phyloP scores from a whole-genome alignment of 37 sponge, comb jelly and placozoan species.

The Mnemiopsis leidyi region DNA sequence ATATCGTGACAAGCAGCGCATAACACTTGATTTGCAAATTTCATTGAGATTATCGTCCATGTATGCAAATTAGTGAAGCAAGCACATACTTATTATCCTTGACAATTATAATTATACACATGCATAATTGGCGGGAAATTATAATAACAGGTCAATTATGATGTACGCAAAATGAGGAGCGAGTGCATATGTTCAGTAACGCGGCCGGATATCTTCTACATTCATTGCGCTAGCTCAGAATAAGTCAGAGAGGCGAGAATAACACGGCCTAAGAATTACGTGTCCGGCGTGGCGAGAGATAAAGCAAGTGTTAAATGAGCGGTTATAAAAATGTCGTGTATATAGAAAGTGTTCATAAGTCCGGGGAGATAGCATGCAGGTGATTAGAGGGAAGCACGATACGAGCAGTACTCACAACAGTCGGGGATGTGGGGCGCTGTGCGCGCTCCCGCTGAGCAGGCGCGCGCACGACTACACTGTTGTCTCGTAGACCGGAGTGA shows the following conservation, averaged over 20 bases:
- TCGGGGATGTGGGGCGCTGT: not conserved
- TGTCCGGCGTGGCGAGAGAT: not conserved
- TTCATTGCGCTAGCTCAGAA: not conserved
- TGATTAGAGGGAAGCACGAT: not conserved
- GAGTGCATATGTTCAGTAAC: not conserved
- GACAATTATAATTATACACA: not conserved
- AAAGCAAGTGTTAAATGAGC: not conserved
- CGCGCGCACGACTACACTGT: constrained; percentile 11
- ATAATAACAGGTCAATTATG: not conserved
- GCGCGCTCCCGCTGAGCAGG: not conserved
- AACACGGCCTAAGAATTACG: not conserved
- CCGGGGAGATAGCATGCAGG: not conserved
- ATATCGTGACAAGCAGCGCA: not conserved
- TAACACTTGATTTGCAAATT: not conserved
- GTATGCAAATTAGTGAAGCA: not conserved
- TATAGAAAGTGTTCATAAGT: not conserved
- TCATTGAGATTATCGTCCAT: not conserved
- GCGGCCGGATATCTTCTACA: not conserved
- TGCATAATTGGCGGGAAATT: not conserved
- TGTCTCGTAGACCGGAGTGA: constrained; percentile 7
- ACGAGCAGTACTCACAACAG: not conserved
- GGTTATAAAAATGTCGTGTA: not conserved
- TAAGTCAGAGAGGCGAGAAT: not conserved
- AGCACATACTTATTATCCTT: not conserved
- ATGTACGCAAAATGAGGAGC: not conserved